Percentiles rank a stretch among this genome's conserved stretches.
These are phyloP conservation scores for Tetrax tetrax DNA, from an alignment of 2,113 vertebrate genomes.

Conservation along the genomic window DNA sequence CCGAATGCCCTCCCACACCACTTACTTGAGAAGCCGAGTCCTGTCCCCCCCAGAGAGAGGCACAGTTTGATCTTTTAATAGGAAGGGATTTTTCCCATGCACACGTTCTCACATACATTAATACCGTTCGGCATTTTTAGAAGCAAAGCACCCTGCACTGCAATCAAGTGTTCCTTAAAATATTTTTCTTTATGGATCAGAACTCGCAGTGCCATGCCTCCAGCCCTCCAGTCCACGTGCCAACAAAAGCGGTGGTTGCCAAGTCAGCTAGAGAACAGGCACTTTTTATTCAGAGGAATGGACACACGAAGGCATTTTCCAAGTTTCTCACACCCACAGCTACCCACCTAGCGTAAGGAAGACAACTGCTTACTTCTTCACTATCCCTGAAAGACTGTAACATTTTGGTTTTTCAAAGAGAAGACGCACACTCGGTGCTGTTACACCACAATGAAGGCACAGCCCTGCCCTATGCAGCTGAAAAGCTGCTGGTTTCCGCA, in stretches of 20 bases:
- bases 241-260: background rate
- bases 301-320: background rate
- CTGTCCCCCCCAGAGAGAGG: background rate
- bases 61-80: background rate
- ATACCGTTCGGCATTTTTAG: background rate
- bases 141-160: slow-evolving; percentile 23
- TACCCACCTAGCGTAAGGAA: background rate
- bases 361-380: background rate
- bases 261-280: background rate
- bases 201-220: slow-evolving; percentile 3
- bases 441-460: background rate
- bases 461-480: background rate
- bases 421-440: background rate
- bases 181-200: slow-evolving; percentile 10
- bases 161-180: slow-evolving; percentile 62
- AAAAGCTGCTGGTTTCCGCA: background rate
- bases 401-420: background rate
- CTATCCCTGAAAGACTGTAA: background rate
- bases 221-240: background rate
- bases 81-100: background rate
- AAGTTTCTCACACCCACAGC: background rate
- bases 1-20: background rate
- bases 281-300: background rate
- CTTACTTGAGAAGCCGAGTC: background rate
- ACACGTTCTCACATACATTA: background rate